Base-by-base conservation (phyloP, 1,140 invertebrate species). In the Mya arenaria region DNA sequence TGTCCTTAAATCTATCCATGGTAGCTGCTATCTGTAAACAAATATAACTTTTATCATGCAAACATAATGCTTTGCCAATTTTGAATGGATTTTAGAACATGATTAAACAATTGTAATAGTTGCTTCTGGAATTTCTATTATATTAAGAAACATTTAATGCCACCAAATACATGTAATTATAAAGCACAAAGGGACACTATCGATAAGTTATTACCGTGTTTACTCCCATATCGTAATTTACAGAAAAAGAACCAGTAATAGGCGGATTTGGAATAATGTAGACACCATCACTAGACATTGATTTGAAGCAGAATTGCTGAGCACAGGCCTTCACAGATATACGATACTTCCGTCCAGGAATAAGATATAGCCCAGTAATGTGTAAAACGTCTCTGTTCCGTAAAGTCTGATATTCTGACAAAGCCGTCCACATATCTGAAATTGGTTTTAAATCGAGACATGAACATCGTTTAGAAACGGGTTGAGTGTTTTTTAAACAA, bases 251-350 rank as follows among this genome's bases (percentile, higher is more conserved):
- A 30, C 71, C 82, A n/a, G 74, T 13, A 37, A 23, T 13, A 32
- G 83, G 68, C 30, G 85, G 83, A 10, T 41, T 41, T n/a, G 60
- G 32, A 32, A 69, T 68, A 13, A 86, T 39, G 15, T 39, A 44
- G 1, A 86, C 83, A 30, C 85, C 85, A 25, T 72, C 41, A 74
- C 83, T 86, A 41, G 66, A 66, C 25, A 80, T 58, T 28, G 82
- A 60, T 5, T 78, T 13, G 41, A 58, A 60, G 52, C 85, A 86
- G 19, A 74, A 36, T 32, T 44, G 28, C 4, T 44, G 78, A 58
- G 74, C 68, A 72, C 85, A 86, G 17, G 83, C 65, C 48, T 75
- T 78, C 19, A 86, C 19, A 13, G 48, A 30, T 41, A 60, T 34
- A 15, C 83, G 41, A 48, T 84, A 84, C 13, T 15, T 62, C 25